Evolutionary conservation across 2,888 invertebrate genomes (phyloP).

Genomic region (Lucinisca nassula): DNA sequence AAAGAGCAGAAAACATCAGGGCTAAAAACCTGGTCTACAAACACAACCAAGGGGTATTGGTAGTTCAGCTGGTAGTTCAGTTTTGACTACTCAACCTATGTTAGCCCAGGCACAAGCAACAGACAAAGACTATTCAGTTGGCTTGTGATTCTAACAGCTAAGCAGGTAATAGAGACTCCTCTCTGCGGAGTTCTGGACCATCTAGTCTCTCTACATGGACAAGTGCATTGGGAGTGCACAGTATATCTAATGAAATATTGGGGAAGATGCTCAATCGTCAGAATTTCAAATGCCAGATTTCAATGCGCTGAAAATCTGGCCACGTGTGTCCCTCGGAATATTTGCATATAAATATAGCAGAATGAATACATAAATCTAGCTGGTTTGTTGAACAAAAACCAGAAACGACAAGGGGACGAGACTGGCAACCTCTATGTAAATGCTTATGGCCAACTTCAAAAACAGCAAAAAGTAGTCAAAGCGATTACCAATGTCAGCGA

Average conservation of each 20-base stretch:
- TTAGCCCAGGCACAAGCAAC: too few species aligned
- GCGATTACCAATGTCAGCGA: background rate
- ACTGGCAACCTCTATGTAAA: background rate
- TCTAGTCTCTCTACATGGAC: background rate
- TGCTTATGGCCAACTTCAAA: background rate
- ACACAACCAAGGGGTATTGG: background rate
- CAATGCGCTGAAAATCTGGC: background rate
- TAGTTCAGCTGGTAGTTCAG: too few species aligned
- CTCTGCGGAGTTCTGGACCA: background rate
- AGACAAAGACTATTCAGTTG: background rate
- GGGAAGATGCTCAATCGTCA: background rate
- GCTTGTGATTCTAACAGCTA: background rate
- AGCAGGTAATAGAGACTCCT: background rate
- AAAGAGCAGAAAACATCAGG: background rate
- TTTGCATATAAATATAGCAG: background rate
- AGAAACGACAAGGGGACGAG: background rate
- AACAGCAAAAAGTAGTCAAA: background rate
- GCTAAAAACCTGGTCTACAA: background rate
- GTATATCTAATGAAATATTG: background rate
- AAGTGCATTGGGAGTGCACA: background rate
- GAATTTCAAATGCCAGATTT: background rate
- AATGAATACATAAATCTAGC: slow-evolving; percentile 9
- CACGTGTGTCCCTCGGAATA: background rate
- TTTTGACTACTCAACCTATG: background rate
- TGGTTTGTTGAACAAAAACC: background rate